Percentiles rank a stretch among this genome's conserved stretches.
Conservation (phyloP, 2,113 vertebrate species). For the Corythornis cristatus region DNA sequence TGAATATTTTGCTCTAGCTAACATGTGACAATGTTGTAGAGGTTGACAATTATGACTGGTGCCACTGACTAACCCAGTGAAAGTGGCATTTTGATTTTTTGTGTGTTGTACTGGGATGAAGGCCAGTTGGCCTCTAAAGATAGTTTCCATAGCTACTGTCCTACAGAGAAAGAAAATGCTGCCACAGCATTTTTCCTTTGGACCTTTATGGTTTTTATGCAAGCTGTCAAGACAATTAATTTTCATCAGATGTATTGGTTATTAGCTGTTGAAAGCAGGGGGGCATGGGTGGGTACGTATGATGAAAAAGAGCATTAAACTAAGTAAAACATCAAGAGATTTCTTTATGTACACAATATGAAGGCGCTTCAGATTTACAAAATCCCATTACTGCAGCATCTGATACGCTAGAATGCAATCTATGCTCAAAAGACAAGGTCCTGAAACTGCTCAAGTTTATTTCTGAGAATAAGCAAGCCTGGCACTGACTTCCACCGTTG, state of each 20-base stretch:
- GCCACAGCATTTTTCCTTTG: constrained; percentile 56
- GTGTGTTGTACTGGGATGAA: constrained; percentile 58
- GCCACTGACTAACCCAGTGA: constrained; percentile 19
- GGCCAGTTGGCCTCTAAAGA: constrained; percentile 74
- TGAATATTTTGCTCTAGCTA: neutral
- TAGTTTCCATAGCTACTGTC: constrained; percentile 80
- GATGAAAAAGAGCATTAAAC: constrained; percentile 40
- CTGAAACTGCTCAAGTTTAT: neutral
- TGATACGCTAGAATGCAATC: constrained; percentile 43
- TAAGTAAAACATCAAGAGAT: constrained; percentile 48
- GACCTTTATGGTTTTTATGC: constrained; percentile 55
- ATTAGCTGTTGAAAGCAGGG: constrained; percentile 36
- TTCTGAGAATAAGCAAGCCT: neutral
- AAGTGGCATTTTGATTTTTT: constrained; percentile 64
- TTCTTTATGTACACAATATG: constrained; percentile 21
- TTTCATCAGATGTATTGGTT: constrained; percentile 57
- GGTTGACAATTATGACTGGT: constrained; percentile 50
- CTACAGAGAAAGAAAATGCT: constrained; percentile 71
- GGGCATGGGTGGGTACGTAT: neutral
- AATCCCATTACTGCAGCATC: constrained; percentile 44
- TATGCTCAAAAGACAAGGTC: neutral
- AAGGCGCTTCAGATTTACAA: constrained; percentile 41
- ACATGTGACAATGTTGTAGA: neutral
- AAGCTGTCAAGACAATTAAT: constrained; percentile 57
- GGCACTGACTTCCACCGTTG: neutral